Evolutionary conservation across 2,113 vertebrate genomes (phyloP), one percentile per base, ranked within the genome.

Genomic region (Tamias sibiricus): DNA sequence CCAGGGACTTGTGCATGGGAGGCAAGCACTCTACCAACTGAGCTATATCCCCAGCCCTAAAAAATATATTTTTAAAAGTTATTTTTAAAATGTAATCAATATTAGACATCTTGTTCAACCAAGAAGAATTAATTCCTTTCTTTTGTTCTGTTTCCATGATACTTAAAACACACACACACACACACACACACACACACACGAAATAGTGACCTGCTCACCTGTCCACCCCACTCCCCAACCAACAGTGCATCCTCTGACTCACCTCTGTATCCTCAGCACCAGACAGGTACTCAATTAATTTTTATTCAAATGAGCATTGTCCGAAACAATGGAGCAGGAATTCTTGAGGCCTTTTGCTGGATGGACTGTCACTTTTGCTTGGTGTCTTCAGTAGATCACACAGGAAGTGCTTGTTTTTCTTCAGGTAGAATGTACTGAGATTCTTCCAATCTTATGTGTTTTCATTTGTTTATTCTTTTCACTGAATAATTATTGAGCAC

Each of bases 261-360:
- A 44, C 47, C 69, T 81, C 75, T 90, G 81, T 11, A 54, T 64
- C 83, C 76, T 80, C 59, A 49, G 69, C 84, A 77, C 28, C 79
- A 66, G 59, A 92, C 8, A 94, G 40, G 81, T 62, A 90, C 40
- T 92, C 87, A 62, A 69, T 87, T 96, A 76, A 68, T 81, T 90
- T 66, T 95, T 81, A 69, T 66, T 93, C 90, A 82, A 89, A 95
- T 83, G 82, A 91, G 54, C 85, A 47, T 44, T 71, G 19, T 85
- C 52, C 40, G n/a, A 84, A 90, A 85, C 0, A 4, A 81, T 22
- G 2, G 44, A 74, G 20, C 30, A 87, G 77, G 59, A 90, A 80
- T 79, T 86, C 79, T 42, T 69, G 79, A 91, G 62, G 75, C 22
- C n/a, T 96, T 85, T 79, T 28, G 92, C 87, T n/a, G 64, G 69